phyloP scores from a whole-genome alignment of 2,113 vertebrate genomes.

The Barnardius zonarius region DNA sequence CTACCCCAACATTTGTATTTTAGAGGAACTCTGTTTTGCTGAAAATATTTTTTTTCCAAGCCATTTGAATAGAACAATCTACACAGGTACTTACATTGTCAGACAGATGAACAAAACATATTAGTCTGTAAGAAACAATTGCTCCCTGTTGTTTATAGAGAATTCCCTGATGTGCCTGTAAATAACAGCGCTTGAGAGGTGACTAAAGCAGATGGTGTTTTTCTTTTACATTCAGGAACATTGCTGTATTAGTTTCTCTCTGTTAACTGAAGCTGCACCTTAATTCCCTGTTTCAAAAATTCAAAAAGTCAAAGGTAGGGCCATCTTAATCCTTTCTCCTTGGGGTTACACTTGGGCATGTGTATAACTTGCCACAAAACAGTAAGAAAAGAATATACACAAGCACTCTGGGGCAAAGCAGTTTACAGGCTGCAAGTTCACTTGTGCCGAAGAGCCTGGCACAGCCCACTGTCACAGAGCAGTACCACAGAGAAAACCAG shows the following conservation, averaged over 20 bases:
- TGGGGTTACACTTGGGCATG: not conserved
- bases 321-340: not conserved
- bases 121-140: slow-evolving; percentile 44
- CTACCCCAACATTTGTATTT: not conserved
- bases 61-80: not conserved
- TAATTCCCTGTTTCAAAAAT: not conserved
- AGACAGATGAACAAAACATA: not conserved
- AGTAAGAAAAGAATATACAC: not conserved
- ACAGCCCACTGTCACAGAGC: not conserved
- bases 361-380: not conserved
- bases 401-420: not conserved
- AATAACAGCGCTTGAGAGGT: not conserved
- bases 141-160: not conserved
- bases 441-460: not conserved
- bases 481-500: not conserved
- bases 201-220: slow-evolving; percentile 27
- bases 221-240: not conserved
- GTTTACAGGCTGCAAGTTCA: not conserved
- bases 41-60: not conserved
- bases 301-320: not conserved
- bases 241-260: not conserved
- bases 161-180: not conserved
- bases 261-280: not conserved
- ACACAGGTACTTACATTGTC: not conserved
- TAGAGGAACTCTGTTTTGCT: not conserved